A percentile compares a stretch with the other conserved stretches of the same genome.
Conservation (phyloP, 1,140 invertebrate species). For the Holcopasites calliopsidis region DNA sequence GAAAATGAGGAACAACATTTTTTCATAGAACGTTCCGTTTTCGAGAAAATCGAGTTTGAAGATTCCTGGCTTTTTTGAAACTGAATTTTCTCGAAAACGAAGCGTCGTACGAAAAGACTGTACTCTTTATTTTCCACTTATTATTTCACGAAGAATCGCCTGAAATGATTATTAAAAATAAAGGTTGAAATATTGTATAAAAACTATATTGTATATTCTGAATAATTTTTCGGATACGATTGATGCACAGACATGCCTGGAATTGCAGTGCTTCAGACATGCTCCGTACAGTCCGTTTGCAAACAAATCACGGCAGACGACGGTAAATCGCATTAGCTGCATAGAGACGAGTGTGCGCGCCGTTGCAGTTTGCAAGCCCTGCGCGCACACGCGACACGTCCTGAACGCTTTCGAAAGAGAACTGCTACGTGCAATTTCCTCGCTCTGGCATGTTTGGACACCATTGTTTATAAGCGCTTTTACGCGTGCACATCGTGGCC, state of each 20-base stretch:
- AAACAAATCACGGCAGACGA: conserved; percentile 32
- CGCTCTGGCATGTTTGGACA: conserved; percentile 25
- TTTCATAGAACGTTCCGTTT: too few species aligned
- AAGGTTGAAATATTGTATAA: too few species aligned
- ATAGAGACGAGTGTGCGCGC: not conserved
- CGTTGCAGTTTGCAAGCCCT: not conserved
- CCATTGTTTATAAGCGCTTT: conserved; percentile 28
- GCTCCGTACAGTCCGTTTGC: conserved; percentile 4
- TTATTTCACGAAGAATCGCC: too few species aligned
- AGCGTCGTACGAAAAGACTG: too few species aligned
- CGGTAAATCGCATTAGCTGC: conserved; percentile 24
- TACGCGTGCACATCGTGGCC: not conserved
- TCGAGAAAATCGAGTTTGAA: too few species aligned
- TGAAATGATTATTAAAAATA: too few species aligned
- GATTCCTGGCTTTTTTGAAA: too few species aligned
- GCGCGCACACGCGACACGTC: conserved; percentile 6
- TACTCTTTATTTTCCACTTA: too few species aligned
- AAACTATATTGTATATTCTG: too few species aligned
- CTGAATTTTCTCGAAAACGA: too few species aligned
- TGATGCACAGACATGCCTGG: not conserved
- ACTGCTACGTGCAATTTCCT: conserved; percentile 23
- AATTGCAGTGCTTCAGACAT: not conserved
- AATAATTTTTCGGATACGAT: too few species aligned
- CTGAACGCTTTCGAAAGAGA: conserved; percentile 9
- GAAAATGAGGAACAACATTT: too few species aligned